Conservation (phyloP, 2,888 invertebrate species). For the Sarcophaga rosellei region DNA sequence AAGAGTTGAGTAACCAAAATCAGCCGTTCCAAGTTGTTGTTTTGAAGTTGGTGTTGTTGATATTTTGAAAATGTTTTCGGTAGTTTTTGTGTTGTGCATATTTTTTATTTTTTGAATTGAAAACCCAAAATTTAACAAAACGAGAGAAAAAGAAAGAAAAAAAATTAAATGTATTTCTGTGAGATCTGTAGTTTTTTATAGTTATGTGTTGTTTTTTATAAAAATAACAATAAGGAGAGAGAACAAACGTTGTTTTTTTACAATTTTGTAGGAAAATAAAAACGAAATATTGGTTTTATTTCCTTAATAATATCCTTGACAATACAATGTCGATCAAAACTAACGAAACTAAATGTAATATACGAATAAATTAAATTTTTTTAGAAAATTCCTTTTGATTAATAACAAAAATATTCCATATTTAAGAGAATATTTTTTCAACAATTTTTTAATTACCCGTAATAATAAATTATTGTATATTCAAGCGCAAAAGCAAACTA, state of each 20-base stretch:
- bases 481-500: no score
- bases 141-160: constrained; percentile 69
- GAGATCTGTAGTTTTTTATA: constrained; percentile 28
- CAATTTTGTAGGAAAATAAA: neutral
- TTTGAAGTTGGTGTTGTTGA: constrained; percentile 52
- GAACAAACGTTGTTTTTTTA: no score
- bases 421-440: no score
- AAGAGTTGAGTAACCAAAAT: constrained; percentile 62
- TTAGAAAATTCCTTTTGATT: no score
- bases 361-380: no score
- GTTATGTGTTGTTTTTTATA: constrained; percentile 13
- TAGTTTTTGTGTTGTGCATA: constrained; percentile 58
- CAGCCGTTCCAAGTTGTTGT: constrained; percentile 63
- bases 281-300: constrained; percentile 23
- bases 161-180: constrained; percentile 68
- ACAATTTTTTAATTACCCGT: no score
- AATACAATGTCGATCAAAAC: no score
- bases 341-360: no score
- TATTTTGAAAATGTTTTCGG: constrained; percentile 49
- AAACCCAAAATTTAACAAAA: constrained; percentile 39
- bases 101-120: constrained; percentile 41
- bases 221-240: neutral
- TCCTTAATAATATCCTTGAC: no score
- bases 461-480: no score
- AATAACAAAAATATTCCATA: no score